Percentiles rank a stretch among this genome's conserved stretches.
Conservation (phyloP, 2,888 invertebrate genomes). For the Hypena proboscidalis region DNA sequence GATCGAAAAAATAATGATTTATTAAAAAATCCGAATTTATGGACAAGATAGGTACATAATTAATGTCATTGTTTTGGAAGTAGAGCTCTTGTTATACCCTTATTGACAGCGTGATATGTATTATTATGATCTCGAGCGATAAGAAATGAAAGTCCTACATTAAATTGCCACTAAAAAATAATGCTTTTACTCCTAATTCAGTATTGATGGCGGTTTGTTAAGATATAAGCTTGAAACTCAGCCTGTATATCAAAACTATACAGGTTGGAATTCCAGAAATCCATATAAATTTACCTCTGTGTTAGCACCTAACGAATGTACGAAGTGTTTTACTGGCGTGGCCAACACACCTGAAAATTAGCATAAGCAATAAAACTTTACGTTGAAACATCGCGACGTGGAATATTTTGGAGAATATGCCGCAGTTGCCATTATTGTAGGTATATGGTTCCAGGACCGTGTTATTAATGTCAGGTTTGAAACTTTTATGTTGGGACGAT, state of each 20-base stretch:
- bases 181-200: too few relatives aligned
- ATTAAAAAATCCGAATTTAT: too few relatives aligned
- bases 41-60: too few relatives aligned
- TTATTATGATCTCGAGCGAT: too few relatives aligned
- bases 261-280: slow-evolving; percentile 28
- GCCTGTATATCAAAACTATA: slow-evolving; percentile 3
- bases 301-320: slow-evolving; percentile 50
- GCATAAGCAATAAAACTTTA: slow-evolving; percentile 68
- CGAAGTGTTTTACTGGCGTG: slow-evolving; percentile 44
- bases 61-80: too few relatives aligned
- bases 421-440: slow-evolving; percentile 11
- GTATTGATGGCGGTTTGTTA: too few relatives aligned
- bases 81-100: too few relatives aligned
- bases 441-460: slow-evolving; percentile 5
- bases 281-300: slow-evolving; percentile 40
- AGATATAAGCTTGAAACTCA: too few relatives aligned
- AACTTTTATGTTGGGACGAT: background rate
- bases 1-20: too few relatives aligned
- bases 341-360: slow-evolving; percentile 54
- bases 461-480: background rate
- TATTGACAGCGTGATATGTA: too few relatives aligned
- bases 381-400: slow-evolving; percentile 32
- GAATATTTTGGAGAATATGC: slow-evolving; percentile 37
- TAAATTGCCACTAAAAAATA: too few relatives aligned
- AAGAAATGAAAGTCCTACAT: too few relatives aligned